These are phyloP conservation scores for Oithona nana DNA, from an alignment of 2,888 invertebrate genomes.

Conservation along the genomic window DNA sequence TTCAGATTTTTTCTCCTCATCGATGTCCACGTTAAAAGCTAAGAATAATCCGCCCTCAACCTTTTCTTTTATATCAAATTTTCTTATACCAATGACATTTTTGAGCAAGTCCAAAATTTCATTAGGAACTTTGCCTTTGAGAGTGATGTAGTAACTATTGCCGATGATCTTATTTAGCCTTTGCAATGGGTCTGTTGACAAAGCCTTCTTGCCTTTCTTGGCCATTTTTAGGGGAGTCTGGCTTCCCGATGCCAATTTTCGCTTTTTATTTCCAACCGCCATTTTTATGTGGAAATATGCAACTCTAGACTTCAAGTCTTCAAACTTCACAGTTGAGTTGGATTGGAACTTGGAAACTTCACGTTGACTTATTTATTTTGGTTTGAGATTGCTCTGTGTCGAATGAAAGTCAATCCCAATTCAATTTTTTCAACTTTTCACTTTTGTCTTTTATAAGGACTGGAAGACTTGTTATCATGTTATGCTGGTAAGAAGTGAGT, in stretches of 20 bases:
- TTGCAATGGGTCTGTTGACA: background rate
- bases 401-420: too few relatives aligned
- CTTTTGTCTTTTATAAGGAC: too few relatives aligned
- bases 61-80: background rate
- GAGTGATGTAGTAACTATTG: background rate
- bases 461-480: too few relatives aligned
- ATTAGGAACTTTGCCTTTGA: background rate
- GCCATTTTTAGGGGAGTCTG: background rate
- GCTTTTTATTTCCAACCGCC: background rate
- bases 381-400: too few relatives aligned
- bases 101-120: background rate
- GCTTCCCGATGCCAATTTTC: background rate
- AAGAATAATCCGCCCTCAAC: background rate
- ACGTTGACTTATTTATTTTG: too few relatives aligned
- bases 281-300: background rate
- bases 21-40: background rate
- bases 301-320: too few relatives aligned
- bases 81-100: background rate
- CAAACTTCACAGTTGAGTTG: too few relatives aligned
- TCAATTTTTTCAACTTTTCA: too few relatives aligned
- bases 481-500: too few relatives aligned
- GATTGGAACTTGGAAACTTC: too few relatives aligned
- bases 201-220: background rate
- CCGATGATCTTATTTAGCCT: background rate
- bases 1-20: background rate